phyloP scores from a whole-genome alignment of 2,888 invertebrate species.

The Abscondita cerata region DNA sequence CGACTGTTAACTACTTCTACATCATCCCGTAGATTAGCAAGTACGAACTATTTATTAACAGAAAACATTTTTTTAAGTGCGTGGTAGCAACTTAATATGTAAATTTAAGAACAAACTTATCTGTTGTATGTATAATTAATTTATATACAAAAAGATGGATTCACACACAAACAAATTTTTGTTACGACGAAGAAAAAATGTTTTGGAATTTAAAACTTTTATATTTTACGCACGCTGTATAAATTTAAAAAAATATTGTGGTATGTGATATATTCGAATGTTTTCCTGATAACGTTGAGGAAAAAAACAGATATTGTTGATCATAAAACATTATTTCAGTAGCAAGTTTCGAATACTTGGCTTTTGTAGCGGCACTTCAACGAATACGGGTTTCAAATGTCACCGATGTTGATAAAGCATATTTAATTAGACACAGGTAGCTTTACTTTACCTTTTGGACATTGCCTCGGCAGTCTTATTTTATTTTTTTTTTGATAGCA shows the following conservation, averaged over 20 bases:
- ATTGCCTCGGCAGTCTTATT: constrained; percentile 25
- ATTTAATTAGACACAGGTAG: constrained; percentile 39
- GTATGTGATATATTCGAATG: constrained; percentile 37
- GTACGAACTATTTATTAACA: too few relatives aligned
- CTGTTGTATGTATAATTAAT: background rate
- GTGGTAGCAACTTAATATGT: too few relatives aligned
- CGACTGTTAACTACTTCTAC: too few relatives aligned
- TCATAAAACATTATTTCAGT: constrained; percentile 40
- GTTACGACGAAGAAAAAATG: background rate
- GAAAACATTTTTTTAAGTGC: too few relatives aligned
- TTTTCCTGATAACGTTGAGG: constrained; percentile 33
- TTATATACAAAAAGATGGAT: background rate
- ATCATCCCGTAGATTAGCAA: too few relatives aligned
- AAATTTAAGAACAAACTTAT: too few relatives aligned
- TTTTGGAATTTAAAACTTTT: background rate
- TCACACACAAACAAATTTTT: background rate
- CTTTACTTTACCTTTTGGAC: constrained; percentile 34
- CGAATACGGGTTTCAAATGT: constrained; percentile 36
- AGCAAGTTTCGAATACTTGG: constrained; percentile 42
- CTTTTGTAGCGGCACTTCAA: constrained; percentile 39
- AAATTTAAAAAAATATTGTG: constrained; percentile 24
- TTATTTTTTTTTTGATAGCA: constrained; percentile 23
- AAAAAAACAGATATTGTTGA: constrained; percentile 36
- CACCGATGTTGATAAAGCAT: constrained; percentile 36
- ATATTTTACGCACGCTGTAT: background rate